Percentiles rank a stretch among this genome's conserved stretches.
phyloP scores from a whole-genome alignment of 2,797 vertebrate species.

The Apogon talboti region DNA sequence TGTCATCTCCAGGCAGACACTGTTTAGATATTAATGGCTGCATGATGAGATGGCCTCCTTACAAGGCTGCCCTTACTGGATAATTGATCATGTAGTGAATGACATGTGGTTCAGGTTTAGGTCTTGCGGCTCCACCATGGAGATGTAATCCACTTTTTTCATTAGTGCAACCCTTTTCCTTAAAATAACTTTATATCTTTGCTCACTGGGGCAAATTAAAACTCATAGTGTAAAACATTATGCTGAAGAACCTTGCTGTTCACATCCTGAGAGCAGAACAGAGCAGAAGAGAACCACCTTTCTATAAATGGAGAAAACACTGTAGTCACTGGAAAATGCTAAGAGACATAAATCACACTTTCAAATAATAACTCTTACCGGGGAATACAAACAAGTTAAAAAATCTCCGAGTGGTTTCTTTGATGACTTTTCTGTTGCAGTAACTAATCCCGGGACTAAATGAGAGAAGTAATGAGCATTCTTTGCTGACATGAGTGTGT shows the following conservation, averaged over 20 bases:
- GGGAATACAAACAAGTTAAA: constrained; percentile 73
- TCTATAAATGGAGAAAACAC: constrained; percentile 16
- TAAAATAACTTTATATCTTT: background rate
- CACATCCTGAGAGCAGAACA: constrained; percentile 9
- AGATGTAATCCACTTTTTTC: constrained; percentile 38
- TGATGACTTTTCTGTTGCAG: constrained; percentile 73
- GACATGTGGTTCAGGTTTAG: constrained; percentile 84
- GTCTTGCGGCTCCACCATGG: constrained; percentile 50
- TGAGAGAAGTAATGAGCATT: constrained; percentile 83
- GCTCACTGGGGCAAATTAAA: too few species aligned
- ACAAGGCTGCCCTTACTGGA: constrained; percentile 81
- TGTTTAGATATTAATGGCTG: constrained; percentile 86
- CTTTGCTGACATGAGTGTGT: constrained; percentile 80
- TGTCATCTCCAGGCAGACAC: constrained; percentile 84
- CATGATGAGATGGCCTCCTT: constrained; percentile 84
- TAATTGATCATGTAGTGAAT: constrained; percentile 84
- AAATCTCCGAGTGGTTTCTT: constrained; percentile 68
- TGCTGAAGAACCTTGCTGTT: constrained; percentile 7
- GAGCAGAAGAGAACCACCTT: constrained; percentile 7
- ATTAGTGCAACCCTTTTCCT: constrained; percentile 18
- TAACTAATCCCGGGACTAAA: constrained; percentile 77
- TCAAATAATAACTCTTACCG: constrained; percentile 75
- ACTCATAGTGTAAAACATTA: background rate
- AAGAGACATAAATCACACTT: constrained; percentile 68
- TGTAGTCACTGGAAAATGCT: constrained; percentile 58